phyloP scores from a whole-genome alignment of 2,888 invertebrate species.

The Phorcus lineatus region DNA sequence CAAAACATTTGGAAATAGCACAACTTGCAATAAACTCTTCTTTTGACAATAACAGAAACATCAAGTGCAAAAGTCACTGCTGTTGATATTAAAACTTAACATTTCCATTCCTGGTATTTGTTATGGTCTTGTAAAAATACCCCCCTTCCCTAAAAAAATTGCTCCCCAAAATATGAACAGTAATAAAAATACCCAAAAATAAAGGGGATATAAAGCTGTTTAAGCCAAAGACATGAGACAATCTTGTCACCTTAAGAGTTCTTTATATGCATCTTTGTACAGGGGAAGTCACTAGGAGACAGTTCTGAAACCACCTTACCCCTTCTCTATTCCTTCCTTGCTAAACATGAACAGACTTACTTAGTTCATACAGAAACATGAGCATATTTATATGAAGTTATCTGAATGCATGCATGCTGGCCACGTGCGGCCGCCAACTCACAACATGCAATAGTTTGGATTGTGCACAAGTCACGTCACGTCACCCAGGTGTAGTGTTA shows the following conservation, averaged over 20 bases:
- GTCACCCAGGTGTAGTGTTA: not conserved
- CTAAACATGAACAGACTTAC: slow-evolving; percentile 1
- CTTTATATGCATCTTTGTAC: not conserved
- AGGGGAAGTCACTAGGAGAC: not conserved
- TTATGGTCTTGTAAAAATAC: not conserved
- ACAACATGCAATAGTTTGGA: slow-evolving; percentile 18
- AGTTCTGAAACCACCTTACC: slow-evolving; percentile 11
- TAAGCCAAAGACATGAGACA: not conserved
- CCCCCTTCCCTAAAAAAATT: slow-evolving; percentile 8
- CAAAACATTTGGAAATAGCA: not conserved
- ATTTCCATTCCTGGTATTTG: not conserved
- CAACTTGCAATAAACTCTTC: not conserved
- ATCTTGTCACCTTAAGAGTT: not conserved
- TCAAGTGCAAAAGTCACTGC: not conserved
- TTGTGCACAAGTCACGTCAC: slow-evolving; percentile 19
- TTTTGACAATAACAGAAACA: slow-evolving; percentile 13
- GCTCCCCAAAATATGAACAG: not conserved
- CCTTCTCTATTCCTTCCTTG: not conserved
- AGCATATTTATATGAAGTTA: not conserved
- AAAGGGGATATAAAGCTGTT: slow-evolving; percentile 13
- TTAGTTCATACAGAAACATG: not conserved
- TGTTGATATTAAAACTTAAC: not conserved
- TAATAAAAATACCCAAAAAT: slow-evolving; percentile 5
- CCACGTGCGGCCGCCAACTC: not conserved
- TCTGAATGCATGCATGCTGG: slow-evolving; percentile 12